Evolutionary conservation across 2,113 vertebrate genomes (phyloP).

Genomic region (Macrotis lagotis): DNA sequence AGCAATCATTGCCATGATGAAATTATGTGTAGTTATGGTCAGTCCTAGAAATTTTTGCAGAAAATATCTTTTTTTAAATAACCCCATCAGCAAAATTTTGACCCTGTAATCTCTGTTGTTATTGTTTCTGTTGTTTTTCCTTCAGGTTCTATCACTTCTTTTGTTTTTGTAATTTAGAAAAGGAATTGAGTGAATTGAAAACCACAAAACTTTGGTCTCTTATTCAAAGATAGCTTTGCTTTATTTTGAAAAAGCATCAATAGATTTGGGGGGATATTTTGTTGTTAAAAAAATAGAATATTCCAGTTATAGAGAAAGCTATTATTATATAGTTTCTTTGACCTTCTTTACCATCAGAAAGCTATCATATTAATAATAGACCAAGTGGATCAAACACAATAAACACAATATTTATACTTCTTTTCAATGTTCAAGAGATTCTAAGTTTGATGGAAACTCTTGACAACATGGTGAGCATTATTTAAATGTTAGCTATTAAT

Average conservation of each 20-base stretch:
- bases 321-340: conserved; percentile 12
- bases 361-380: not conserved
- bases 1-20: no score
- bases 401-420: not conserved
- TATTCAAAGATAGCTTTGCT: conserved; percentile 17
- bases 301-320: not conserved
- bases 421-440: not conserved
- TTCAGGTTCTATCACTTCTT: not conserved
- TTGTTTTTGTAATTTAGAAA: conserved; percentile 1
- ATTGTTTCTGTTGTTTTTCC: conserved; percentile 10
- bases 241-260: not conserved
- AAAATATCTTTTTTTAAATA: no score
- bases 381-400: not conserved
- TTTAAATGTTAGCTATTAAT: not conserved
- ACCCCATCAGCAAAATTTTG: not conserved
- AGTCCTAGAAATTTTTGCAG: no score
- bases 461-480: not conserved
- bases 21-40: no score
- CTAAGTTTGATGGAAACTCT: not conserved
- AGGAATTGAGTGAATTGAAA: not conserved
- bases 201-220: not conserved
- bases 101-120: not conserved
- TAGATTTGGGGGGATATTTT: conserved; percentile 7
- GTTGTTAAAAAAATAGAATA: not conserved
- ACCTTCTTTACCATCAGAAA: no score